These are phyloP conservation scores for Menura novaehollandiae DNA, from an alignment of 2,113 vertebrate genomes.

Conservation along the genomic window DNA sequence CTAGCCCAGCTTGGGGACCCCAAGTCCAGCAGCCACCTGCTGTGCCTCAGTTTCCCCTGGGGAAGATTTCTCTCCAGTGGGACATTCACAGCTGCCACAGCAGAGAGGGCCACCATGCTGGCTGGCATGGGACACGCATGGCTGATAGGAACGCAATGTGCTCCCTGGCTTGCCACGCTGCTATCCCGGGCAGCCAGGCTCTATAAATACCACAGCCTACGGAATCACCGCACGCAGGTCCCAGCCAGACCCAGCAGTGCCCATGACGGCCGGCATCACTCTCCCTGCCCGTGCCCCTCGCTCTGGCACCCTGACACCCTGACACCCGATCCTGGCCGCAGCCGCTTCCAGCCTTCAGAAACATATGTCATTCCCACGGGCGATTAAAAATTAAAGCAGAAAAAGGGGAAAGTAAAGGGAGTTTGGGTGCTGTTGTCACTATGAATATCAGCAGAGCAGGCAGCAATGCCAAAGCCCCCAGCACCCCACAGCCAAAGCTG, in stretches of 20 bases:
- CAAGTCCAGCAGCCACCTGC: background rate
- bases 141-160: background rate
- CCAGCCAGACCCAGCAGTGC: background rate
- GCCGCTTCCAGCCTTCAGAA: conserved; percentile 21
- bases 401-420: background rate
- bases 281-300: background rate
- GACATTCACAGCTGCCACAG: fast-evolving
- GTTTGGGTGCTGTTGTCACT: background rate
- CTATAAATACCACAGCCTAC: conserved; percentile 15
- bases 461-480: fast-evolving
- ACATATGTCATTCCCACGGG: conserved; percentile 8
- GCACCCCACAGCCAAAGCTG: background rate
- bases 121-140: background rate
- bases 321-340: conserved; percentile 27
- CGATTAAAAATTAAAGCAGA: conserved; percentile 60
- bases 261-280: background rate
- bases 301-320: background rate
- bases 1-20: background rate
- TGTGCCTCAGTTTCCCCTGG: background rate
- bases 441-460: background rate
- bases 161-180: background rate
- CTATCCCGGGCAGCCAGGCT: background rate
- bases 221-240: background rate
- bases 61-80: background rate
- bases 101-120: background rate